Evolutionary conservation across 2,113 vertebrate genomes (phyloP).

Genomic region (Pycnonotus jocosus): DNA sequence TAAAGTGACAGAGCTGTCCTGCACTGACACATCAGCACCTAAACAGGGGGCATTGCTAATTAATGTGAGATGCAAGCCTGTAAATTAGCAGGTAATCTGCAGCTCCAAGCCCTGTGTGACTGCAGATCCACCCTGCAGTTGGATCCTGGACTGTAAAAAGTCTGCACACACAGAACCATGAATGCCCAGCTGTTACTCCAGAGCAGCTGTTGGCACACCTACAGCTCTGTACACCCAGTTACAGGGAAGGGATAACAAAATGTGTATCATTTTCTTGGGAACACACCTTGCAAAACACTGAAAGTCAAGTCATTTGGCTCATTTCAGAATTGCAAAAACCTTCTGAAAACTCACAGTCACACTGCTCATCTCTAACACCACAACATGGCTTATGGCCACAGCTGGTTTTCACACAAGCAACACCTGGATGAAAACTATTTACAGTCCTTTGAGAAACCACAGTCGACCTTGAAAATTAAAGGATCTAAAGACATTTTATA

Average conservation of each 20-base stretch:
- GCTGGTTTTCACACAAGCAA: background rate
- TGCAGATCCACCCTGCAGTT: background rate
- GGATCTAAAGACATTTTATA: background rate
- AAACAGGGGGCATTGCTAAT: background rate
- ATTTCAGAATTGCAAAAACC: background rate
- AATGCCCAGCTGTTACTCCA: fast-evolving
- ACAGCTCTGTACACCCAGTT: background rate
- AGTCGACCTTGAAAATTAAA: background rate
- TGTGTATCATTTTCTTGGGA: fast-evolving
- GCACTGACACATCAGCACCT: background rate
- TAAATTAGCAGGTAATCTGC: background rate
- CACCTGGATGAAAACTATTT: background rate
- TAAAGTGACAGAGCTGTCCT: background rate
- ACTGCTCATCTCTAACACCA: background rate
- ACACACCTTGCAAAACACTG: background rate
- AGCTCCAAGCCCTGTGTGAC: background rate
- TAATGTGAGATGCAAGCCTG: background rate
- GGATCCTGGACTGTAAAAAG: background rate
- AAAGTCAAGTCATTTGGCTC: background rate
- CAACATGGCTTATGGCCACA: background rate
- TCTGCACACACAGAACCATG: fast-evolving
- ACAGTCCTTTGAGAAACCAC: background rate
- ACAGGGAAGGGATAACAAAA: background rate
- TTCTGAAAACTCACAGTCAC: background rate
- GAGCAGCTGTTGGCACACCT: background rate